Conservation (phyloP, 2,888 invertebrate genomes). For the Sipha maydis region DNA sequence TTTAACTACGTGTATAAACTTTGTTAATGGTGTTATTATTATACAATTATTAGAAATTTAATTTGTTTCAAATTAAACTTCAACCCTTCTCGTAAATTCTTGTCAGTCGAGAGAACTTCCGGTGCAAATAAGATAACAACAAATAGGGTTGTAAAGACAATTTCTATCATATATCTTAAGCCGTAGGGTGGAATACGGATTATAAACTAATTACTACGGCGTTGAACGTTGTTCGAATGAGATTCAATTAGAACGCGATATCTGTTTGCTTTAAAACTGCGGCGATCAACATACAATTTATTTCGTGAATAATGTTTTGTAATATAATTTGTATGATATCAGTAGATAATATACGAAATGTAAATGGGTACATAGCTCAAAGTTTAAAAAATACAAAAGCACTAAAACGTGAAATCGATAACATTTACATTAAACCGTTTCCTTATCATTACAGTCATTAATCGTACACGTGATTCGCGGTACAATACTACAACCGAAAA, state of each 20-base stretch:
- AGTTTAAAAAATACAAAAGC: too few species aligned
- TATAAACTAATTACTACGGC: conserved; percentile 23
- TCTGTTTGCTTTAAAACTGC: neutral
- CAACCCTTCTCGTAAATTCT: conserved; percentile 12
- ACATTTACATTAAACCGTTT: too few species aligned
- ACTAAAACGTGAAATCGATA: too few species aligned
- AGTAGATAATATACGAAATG: neutral
- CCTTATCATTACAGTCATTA: too few species aligned
- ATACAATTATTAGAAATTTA: neutral
- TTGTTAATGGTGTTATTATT: neutral
- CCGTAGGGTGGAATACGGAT: neutral
- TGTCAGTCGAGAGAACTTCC: neutral
- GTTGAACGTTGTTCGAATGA: neutral
- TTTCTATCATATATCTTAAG: neutral
- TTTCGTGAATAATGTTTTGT: too few species aligned
- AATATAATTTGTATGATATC: neutral
- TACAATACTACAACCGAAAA: too few species aligned
- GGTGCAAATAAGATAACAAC: neutral
- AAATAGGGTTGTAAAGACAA: neutral
- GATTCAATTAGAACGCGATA: conserved; percentile 24
- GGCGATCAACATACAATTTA: too few species aligned
- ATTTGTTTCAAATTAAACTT: conserved; percentile 25
- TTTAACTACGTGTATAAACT: neutral
- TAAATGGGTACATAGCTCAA: neutral
- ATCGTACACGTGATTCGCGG: too few species aligned